Conservation (phyloP, 2,888 invertebrate genomes). For the Agrenia bidenticulata region DNA sequence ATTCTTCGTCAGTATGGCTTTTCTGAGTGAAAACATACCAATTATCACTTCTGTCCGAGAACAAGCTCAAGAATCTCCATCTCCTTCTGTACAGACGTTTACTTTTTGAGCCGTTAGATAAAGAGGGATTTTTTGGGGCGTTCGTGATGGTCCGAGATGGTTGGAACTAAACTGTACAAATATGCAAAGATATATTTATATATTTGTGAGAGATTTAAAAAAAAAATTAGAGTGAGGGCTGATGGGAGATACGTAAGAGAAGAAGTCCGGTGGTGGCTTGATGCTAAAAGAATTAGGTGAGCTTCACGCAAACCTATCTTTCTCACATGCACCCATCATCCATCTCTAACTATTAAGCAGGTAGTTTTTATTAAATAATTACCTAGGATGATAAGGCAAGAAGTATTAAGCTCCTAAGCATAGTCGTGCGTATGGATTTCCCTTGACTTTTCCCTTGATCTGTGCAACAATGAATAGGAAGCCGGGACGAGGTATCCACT, state of each 20-base stretch:
- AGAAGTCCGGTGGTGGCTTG: background rate
- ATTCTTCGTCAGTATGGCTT: background rate
- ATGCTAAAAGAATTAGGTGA: slow-evolving; percentile 9
- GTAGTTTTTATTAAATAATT: slow-evolving; percentile 15
- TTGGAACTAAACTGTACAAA: too few species aligned
- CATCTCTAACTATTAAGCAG: slow-evolving; percentile 4
- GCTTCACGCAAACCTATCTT: background rate
- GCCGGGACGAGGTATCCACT: background rate
- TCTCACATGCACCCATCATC: slow-evolving; percentile 9
- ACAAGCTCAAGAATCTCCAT: background rate
- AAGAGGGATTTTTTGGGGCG: too few species aligned
- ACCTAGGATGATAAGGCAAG: slow-evolving; percentile 20
- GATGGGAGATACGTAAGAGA: background rate
- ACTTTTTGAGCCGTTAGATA: too few species aligned
- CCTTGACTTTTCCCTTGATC: slow-evolving; percentile 26
- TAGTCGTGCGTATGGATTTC: slow-evolving; percentile 20
- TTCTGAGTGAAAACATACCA: slow-evolving; percentile 8
- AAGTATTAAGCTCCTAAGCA: background rate
- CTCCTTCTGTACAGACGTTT: too few species aligned
- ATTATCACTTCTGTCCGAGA: slow-evolving; percentile 17
- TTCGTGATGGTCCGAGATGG: too few species aligned
- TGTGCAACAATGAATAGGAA: slow-evolving; percentile 23
- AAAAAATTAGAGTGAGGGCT: too few species aligned
- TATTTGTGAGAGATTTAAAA: too few species aligned
- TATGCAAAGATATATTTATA: too few species aligned